These are phyloP conservation scores for Peromyscus californicus DNA, from an alignment of 2,113 vertebrate species.

Conservation along the genomic window DNA sequence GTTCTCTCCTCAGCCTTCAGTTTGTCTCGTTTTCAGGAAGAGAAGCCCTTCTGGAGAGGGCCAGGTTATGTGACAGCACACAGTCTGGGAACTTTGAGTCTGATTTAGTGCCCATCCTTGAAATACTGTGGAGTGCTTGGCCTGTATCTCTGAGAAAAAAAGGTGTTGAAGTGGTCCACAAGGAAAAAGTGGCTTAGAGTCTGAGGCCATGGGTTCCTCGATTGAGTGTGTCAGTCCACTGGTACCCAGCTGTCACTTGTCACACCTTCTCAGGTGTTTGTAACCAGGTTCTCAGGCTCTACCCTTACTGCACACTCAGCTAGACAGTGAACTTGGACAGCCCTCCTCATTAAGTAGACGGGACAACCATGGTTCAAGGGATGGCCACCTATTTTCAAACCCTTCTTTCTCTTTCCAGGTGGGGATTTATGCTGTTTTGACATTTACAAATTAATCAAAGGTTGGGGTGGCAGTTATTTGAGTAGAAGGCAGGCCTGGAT, in stretches of 20 bases:
- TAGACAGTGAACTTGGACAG: conserved; percentile 1
- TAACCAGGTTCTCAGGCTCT: not conserved
- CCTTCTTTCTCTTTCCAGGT: not conserved
- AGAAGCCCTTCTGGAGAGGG: conserved; percentile 1
- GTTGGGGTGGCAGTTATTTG: conserved; percentile 3
- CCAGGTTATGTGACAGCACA: not conserved
- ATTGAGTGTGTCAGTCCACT: not conserved
- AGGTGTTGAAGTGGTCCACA: not conserved
- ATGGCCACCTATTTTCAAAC: not conserved
- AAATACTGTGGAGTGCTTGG: not conserved
- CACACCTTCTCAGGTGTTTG: not conserved
- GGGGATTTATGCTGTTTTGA: conserved; percentile 7
- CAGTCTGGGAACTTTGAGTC: not conserved
- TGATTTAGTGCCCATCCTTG: not conserved
- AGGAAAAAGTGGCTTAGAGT: conserved; percentile 1
- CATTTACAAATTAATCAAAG: conserved; percentile 34
- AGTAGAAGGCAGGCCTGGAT: conserved; percentile 3
- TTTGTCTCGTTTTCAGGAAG: not conserved
- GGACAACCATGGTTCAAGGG: conserved; percentile 28
- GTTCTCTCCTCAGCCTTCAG: not conserved
- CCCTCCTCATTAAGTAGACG: conserved; percentile 18
- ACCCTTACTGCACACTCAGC: not conserved
- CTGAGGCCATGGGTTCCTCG: not conserved
- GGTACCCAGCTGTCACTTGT: not conserved
- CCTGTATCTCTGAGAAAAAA: not conserved